Base-by-base conservation (phyloP, 2,113 vertebrate species). In the Silurus glanis region DNA sequence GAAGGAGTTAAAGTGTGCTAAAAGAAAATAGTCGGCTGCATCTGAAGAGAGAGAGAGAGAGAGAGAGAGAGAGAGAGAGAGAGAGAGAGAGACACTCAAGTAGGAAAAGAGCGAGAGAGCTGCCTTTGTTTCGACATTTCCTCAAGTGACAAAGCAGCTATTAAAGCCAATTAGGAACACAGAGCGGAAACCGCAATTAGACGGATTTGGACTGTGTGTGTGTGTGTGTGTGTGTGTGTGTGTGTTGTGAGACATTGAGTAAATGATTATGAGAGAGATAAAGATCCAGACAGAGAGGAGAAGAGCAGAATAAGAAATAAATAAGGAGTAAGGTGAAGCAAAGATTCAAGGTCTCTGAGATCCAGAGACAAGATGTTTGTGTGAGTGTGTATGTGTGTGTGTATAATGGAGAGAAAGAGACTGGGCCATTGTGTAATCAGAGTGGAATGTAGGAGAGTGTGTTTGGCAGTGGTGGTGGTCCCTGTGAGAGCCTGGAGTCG, bases 381-480 rank as follows among this genome's bases (percentile, higher is more conserved):
- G 67, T 56, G 47, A 53, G 75, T 83, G 53, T 62, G 56, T 64
- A 61, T 69, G 62, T 85, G n/a, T 80, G 66, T 62, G 56, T 59
- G 58, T 51, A 16, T 49, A 55, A 74, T 78, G 53, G 49, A 16
- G 74, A 84, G 58, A 74, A 75, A 51, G 74, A 75, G 87, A 69
- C 45, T 19, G 79, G 69, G 28, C 2, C 8, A 0, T 88, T 91
- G 88, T 89, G 86, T 90, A 56, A 91, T 91, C 90, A 90, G 92
- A 79, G 85, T 88, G 58, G 83, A 89, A 90, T 71, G 53, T 90
- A 90, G 83, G 53, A 84, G 81, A 83, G 78, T 84, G 37, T 92
- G 85, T 88, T 89, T 89, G 81, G 87, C 86, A 87, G 74, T 62
- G 47, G 56, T 74, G 74, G 23, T 62, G 25, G 37, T 87, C 85